These are phyloP conservation scores for Xyliphius kryptos DNA, from an alignment of 2,113 vertebrate genomes.

Conservation along the genomic window DNA sequence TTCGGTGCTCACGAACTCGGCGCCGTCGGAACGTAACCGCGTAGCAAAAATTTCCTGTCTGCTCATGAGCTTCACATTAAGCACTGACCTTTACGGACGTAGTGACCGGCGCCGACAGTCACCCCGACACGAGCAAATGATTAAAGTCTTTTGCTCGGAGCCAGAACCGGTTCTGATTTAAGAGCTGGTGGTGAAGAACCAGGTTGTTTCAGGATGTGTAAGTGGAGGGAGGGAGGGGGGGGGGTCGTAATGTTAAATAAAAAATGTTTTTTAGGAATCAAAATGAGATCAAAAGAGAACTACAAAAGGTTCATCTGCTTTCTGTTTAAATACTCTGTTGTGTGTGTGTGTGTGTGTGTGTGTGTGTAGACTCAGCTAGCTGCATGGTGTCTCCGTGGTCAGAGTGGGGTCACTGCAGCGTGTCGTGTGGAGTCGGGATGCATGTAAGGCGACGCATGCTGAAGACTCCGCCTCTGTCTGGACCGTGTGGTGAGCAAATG, in stretches of 20 bases:
- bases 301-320: no score
- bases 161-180: slow-evolving; percentile 11
- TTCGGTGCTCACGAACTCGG: no score
- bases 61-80: no score
- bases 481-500: slow-evolving; percentile 82
- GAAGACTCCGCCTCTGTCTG: slow-evolving; percentile 81
- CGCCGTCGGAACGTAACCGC: no score
- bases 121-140: background rate
- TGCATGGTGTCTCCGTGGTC: slow-evolving; percentile 91
- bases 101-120: slow-evolving; percentile 1
- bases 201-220: background rate
- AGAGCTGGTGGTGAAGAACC: slow-evolving; percentile 5
- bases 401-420: slow-evolving; percentile 89
- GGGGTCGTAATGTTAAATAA: no score
- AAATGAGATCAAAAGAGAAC: no score
- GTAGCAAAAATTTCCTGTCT: no score
- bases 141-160: background rate
- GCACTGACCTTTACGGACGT: background rate
- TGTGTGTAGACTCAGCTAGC: slow-evolving; percentile 31
- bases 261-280: no score
- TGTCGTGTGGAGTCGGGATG: slow-evolving; percentile 82
- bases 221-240: no score
- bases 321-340: no score
- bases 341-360: background rate
- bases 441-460: slow-evolving; percentile 83